Percentiles rank a stretch among this genome's conserved stretches.
Conservation (phyloP, 2,888 invertebrate genomes). For the Drosophila aldrichi region DNA sequence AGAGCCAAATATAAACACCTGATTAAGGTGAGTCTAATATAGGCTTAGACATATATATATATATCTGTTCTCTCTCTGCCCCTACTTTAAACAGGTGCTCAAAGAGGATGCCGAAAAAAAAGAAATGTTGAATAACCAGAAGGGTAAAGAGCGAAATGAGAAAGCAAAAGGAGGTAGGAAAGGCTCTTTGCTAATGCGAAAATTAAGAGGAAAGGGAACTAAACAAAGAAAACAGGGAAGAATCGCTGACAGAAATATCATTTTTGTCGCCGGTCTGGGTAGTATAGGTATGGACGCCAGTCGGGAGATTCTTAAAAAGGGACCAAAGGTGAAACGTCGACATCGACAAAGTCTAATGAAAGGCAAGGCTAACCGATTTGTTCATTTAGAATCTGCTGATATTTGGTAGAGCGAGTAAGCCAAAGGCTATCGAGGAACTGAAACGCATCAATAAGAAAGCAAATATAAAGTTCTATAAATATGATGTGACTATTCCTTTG, state of each 20-base stretch:
- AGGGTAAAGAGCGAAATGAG: neutral
- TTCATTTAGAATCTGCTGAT: conserved; percentile 3
- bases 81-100: neutral
- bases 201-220: neutral
- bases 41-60: neutral
- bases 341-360: neutral
- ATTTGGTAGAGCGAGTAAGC: neutral
- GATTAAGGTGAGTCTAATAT: neutral
- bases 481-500: neutral
- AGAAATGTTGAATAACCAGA: neutral
- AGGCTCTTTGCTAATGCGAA: neutral
- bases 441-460: neutral
- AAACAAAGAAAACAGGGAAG: neutral
- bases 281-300: neutral
- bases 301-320: conserved; percentile 4
- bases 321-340: neutral
- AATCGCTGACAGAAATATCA: conserved; percentile 1
- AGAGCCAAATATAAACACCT: neutral
- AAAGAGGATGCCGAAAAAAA: neutral
- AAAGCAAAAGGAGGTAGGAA: neutral
- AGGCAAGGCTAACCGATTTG: neutral
- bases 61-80: neutral
- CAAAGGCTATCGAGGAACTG: neutral
- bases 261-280: conserved; percentile 6
- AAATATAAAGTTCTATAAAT: neutral